Evolutionary conservation across 2,113 vertebrate species (phyloP).

Genomic region (Mohoua ochrocephala): DNA sequence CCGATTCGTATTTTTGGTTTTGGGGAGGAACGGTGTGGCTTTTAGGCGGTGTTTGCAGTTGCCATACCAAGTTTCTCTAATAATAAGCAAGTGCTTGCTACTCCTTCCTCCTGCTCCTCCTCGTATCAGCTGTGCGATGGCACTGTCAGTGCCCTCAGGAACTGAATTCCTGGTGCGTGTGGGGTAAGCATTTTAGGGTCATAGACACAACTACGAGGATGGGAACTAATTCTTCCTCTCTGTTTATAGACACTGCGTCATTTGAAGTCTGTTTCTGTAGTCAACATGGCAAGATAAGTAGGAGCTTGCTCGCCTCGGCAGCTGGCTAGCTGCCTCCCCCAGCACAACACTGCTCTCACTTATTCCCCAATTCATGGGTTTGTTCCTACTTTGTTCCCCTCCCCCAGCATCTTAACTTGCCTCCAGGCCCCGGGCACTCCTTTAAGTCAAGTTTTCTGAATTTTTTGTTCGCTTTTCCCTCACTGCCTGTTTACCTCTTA

Average conservation of each 20-base stretch:
- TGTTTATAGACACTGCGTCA: not conserved
- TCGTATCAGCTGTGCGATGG: not conserved
- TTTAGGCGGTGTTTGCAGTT: not conserved
- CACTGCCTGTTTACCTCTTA: not conserved
- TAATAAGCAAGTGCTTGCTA: not conserved
- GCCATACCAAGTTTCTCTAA: not conserved
- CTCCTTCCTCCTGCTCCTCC: not conserved
- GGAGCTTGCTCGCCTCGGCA: not conserved
- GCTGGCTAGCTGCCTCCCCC: not conserved
- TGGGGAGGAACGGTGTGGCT: not conserved
- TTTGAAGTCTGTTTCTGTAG: conserved; percentile 22
- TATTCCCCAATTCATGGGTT: not conserved
- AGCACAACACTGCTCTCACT: not conserved
- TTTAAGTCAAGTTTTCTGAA: not conserved
- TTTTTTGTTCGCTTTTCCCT: not conserved
- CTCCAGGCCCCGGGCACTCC: not conserved
- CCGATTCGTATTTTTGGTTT: not conserved
- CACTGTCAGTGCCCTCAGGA: not conserved
- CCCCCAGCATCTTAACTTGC: not conserved
- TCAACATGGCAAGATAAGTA: conserved; percentile 1
- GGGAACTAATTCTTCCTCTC: not conserved
- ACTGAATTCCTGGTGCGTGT: not conserved
- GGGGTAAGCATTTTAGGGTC: not conserved
- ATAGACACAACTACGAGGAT: not conserved
- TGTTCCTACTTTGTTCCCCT: not conserved